Base-by-base conservation (phyloP, 2,113 vertebrate genomes). In the Phalacrocorax pelagicus region DNA sequence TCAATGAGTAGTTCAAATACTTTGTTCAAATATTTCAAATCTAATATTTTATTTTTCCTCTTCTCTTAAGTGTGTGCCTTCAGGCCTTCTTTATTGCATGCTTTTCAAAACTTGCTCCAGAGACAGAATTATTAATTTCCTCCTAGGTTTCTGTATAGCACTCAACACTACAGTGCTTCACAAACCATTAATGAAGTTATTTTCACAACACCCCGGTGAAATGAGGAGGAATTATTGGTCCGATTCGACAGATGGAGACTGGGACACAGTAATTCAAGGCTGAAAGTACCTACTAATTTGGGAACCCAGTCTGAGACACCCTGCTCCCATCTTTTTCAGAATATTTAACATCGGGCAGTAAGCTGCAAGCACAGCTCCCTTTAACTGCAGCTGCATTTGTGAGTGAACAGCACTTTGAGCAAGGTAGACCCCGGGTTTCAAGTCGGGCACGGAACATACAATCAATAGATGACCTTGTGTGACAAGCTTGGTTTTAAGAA, bases 181-280 rank as follows among this genome's bases (percentile, higher is more conserved):
- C 55, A 89, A 92, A 81, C 57, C 69, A 74, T 92, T 95, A 95
- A 96, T 94, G 94, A 92, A 96, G 88, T 94, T 92, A 92, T 94
- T 94, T 94, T 94, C 94, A 92, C 78, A 92, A 85, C 52, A 69
- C 21, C 30, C 46, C 6, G 1, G 69, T 96, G 92, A 93, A 94
- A 86, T 69, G 44, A 92, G 36, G 52, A 82, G 78, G 54, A 87
- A 86, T 94, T 90, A 72, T 74, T 81, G 80, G 94, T 81, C 90
- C 92, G 42, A 34, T 94, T 80, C 95, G 90, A 78, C 71, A 94
- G 79, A 83, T 52, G 55, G 75, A 77, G 85, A 61, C 36, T 52
- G 36, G 22, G 72, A 79, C 65, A 65, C 32, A 46, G 23, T 77
- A 78, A 67, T 72, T 94, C 69, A 74, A 95, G 78, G 75, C 36